Percentiles rank a stretch among this genome's conserved stretches.
Conservation (phyloP, 1,140 invertebrate species). For the Metaphire vulgaris region DNA sequence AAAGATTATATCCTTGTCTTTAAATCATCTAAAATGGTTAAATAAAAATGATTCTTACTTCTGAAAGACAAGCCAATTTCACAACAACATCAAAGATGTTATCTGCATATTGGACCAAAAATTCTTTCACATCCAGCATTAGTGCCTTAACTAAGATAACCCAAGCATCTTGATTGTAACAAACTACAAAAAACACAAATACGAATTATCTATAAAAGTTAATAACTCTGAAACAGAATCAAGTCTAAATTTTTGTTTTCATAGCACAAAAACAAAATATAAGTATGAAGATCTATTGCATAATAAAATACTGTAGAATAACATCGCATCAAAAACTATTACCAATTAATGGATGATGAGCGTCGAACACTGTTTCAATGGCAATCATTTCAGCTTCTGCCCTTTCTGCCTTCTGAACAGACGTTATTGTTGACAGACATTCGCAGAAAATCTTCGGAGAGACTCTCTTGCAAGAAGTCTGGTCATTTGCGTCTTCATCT, state of each 20-base stretch:
- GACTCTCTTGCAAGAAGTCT: conserved; percentile 9
- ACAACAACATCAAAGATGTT: conserved; percentile 5
- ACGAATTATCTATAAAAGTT: neutral
- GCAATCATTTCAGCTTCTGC: conserved; percentile 43
- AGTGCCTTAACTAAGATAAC: conserved; percentile 40
- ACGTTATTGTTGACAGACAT: conserved; percentile 36
- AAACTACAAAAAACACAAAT: conserved; percentile 35
- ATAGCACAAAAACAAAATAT: no score
- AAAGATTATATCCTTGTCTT: no score
- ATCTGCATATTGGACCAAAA: conserved; percentile 29
- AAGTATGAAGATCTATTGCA: no score
- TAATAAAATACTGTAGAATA: no score
- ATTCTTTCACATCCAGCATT: conserved; percentile 39
- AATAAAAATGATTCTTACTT: no score
- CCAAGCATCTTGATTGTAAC: conserved; percentile 38
- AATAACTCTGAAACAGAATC: no score
- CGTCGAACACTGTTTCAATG: conserved; percentile 37
- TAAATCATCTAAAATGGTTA: no score
- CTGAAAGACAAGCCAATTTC: neutral
- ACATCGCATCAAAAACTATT: no score
- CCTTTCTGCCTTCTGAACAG: conserved; percentile 37
- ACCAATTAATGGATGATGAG: conserved; percentile 48
- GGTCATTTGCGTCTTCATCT: neutral
- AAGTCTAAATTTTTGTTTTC: no score
- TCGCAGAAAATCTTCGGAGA: conserved; percentile 35